These are phyloP conservation scores for Hirudinaria manillensis DNA, from an alignment of 2,888 invertebrate genomes.

Conservation along the genomic window DNA sequence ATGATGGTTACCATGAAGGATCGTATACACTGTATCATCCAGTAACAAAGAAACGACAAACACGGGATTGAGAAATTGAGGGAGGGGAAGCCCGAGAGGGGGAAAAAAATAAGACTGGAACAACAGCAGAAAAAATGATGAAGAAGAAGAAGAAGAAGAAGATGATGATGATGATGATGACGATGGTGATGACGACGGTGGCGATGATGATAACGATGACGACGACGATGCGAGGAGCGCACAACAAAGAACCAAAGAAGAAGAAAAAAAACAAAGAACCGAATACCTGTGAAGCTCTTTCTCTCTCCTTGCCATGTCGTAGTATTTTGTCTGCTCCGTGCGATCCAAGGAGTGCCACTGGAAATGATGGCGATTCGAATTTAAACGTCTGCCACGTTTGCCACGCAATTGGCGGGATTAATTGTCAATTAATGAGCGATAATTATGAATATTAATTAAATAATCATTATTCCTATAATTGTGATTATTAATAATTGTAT, in stretches of 20 bases:
- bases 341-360: constrained; percentile 99
- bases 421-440: no score
- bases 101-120: no score
- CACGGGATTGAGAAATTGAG: no score
- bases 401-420: not conserved
- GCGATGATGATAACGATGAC: not conserved
- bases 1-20: not conserved
- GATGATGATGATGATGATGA: not conserved
- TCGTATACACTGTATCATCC: no score
- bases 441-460: no score
- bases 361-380: not conserved
- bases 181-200: not conserved
- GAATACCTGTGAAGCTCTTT: constrained; percentile 97
- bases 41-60: no score
- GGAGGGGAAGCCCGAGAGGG: no score
- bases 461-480: not conserved
- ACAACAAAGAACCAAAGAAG: not conserved
- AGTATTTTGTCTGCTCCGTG: constrained; percentile 99
- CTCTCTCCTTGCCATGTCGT: constrained; percentile 99
- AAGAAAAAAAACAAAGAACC: constrained; percentile 57
- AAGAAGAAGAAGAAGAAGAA: not conserved
- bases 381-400: not conserved
- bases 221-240: not conserved
- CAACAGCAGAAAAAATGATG: constrained; percentile 61
- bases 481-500: not conserved